Conservation (phyloP, 2,113 vertebrate species). For the Phyllostomus discolor region DNA sequence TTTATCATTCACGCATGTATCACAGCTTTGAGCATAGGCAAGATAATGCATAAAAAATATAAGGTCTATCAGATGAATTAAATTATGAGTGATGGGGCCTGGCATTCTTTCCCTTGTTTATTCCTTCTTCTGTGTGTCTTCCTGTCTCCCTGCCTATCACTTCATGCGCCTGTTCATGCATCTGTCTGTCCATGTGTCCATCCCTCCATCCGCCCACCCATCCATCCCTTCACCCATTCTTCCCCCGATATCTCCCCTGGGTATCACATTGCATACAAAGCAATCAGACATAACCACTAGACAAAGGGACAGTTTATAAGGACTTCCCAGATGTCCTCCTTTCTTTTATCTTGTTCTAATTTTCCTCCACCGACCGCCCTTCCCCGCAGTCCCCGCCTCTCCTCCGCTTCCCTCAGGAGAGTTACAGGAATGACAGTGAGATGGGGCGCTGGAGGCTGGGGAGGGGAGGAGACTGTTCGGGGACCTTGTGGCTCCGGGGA, state of each 20-base stretch:
- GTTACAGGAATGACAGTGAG: constrained; percentile 16
- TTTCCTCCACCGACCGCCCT: neutral
- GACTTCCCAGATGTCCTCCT: neutral
- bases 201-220: neutral
- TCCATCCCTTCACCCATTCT: neutral
- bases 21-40: neutral
- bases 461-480: constrained; percentile 54
- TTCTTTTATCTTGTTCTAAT: neutral
- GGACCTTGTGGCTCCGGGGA: constrained; percentile 70
- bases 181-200: too few relatives aligned
- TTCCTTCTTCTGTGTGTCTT: neutral
- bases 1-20: neutral
- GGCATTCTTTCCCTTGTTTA: neutral
- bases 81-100: neutral
- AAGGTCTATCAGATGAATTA: neutral
- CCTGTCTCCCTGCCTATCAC: neutral
- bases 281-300: neutral
- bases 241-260: too few relatives aligned
- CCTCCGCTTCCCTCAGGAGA: neutral
- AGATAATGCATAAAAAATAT: neutral
- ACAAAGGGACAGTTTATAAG: neutral
- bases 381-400: neutral
- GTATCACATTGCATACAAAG: neutral
- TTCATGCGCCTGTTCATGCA: neutral
- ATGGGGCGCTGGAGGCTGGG: neutral